Conservation (phyloP, 2,113 vertebrate genomes). For the Coptodon rendalli region DNA sequence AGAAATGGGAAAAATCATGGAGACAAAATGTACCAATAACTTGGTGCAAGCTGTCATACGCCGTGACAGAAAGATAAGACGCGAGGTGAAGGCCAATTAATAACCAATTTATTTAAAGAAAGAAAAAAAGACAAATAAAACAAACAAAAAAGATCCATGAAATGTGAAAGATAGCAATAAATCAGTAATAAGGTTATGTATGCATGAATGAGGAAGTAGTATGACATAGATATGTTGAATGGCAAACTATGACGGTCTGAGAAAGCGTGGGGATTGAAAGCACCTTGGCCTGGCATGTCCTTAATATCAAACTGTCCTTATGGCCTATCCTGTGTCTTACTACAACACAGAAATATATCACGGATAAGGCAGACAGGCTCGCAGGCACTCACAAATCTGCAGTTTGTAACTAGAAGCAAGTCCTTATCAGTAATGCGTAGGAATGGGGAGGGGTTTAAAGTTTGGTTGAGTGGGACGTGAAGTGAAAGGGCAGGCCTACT, state of each 20-base stretch:
- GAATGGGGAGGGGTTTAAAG: not conserved
- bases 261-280: not conserved
- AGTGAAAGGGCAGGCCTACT: slow-evolving; percentile 55
- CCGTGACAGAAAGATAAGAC: not conserved
- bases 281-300: not conserved
- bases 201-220: not conserved
- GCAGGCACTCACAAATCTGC: not conserved
- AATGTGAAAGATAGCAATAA: not conserved
- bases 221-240: not conserved
- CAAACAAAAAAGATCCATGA: not conserved
- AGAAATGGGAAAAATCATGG: not conserved
- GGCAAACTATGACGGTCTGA: not conserved
- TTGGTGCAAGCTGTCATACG: not conserved
- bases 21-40: not conserved
- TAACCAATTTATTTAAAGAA: not conserved
- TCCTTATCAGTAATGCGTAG: not conserved
- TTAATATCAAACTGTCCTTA: not conserved
- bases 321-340: not conserved
- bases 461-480: slow-evolving; percentile 21
- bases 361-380: not conserved
- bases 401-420: not conserved
- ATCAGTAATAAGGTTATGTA: not conserved
- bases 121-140: not conserved
- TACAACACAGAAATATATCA: not conserved
- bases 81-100: not conserved